Evolutionary conservation across 2,888 invertebrate genomes (phyloP).

Genomic region (Palloptera scutellata): DNA sequence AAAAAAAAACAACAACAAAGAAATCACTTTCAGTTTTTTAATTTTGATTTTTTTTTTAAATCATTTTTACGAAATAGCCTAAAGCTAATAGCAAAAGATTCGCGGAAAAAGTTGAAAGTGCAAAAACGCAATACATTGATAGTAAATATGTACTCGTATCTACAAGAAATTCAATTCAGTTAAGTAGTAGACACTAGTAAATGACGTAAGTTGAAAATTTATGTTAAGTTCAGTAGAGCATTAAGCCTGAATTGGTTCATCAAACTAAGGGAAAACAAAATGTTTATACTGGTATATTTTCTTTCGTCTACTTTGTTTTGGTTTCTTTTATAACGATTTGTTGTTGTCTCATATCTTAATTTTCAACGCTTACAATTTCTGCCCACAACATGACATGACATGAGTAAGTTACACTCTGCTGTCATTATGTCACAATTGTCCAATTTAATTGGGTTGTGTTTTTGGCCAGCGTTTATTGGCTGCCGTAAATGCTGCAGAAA

Average conservation of each 20-base stretch:
- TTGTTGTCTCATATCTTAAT: conserved; percentile 1
- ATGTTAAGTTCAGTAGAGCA: conserved; percentile 46
- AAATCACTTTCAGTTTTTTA: no score
- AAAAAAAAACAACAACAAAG: no score
- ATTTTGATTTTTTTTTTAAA: no score
- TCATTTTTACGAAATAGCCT: no score
- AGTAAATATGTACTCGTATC: no score
- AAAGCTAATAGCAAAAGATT: no score
- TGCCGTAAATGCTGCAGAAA: neutral
- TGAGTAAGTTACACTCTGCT: neutral
- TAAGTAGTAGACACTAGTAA: conserved; percentile 13
- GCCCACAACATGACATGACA: neutral
- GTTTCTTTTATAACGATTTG: neutral
- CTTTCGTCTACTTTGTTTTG: neutral
- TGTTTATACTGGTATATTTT: neutral
- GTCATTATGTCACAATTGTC: neutral
- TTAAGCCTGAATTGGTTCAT: conserved; percentile 50
- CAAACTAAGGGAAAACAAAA: neutral
- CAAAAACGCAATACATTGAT: no score
- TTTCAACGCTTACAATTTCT: neutral
- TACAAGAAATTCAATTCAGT: no score
- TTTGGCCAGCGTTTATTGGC: conserved; percentile 5
- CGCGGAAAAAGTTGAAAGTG: no score
- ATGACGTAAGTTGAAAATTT: conserved; percentile 36
- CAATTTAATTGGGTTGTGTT: neutral